Evolutionary conservation across 2,888 invertebrate species (phyloP).

Genomic region (Trissoscelio sp.): DNA sequence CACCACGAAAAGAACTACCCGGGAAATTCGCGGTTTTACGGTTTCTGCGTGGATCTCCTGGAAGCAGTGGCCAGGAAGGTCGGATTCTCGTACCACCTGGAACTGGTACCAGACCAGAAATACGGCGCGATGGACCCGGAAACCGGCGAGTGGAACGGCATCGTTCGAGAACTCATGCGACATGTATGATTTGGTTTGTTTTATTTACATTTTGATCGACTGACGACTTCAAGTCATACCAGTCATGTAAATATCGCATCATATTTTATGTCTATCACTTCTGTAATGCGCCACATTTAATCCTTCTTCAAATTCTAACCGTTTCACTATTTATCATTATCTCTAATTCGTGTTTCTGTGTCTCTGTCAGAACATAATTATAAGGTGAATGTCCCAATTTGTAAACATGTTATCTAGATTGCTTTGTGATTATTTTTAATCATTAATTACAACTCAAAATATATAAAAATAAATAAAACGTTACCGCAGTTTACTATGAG

Average conservation of each 20-base stretch:
- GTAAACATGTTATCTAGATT: too few relatives aligned
- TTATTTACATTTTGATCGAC: conserved; percentile 71
- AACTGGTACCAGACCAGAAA: conserved; percentile 89
- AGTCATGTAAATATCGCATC: conserved; percentile 57
- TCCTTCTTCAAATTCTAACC: not conserved
- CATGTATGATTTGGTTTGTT: conserved; percentile 86
- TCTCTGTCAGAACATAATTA: too few relatives aligned
- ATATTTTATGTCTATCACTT: conserved; percentile 17
- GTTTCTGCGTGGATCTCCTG: conserved; percentile 91
- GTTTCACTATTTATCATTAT: conserved; percentile 13
- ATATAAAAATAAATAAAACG: too few relatives aligned
- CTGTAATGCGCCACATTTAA: conserved; percentile 41
- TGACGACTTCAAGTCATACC: conserved; percentile 35
- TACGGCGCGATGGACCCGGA: conserved; percentile 87
- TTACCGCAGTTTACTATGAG: too few relatives aligned
- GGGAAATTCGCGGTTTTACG: conserved; percentile 90
- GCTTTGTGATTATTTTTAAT: too few relatives aligned
- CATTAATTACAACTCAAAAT: too few relatives aligned
- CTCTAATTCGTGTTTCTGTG: conserved; percentile 7
- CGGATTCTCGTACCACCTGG: conserved; percentile 89
- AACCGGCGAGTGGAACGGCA: conserved; percentile 88
- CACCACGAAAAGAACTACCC: conserved; percentile 88
- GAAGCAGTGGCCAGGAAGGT: conserved; percentile 87
- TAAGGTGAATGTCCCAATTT: too few relatives aligned
- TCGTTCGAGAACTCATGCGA: conserved; percentile 89